Base-by-base conservation (phyloP, 1,140 invertebrate species). In the Trigoniulus corallinus region DNA sequence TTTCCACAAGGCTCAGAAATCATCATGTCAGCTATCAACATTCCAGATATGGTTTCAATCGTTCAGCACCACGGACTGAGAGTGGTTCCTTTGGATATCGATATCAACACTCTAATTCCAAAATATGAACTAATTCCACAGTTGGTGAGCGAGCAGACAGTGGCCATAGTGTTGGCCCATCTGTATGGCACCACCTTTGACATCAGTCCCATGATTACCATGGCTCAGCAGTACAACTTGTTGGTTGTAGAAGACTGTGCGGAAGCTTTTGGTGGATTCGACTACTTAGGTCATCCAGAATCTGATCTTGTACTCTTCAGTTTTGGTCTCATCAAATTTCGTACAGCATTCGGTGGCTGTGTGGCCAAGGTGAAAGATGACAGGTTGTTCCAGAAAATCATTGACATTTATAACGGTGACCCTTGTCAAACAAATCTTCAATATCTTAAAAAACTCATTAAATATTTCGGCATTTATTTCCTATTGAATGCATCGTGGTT, bases 11-110 rank as follows among this genome's bases (percentile, higher is more conserved):
- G 62, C 23, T 66, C 65, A 47, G 66, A 69, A 53, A 55, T 69
- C 41, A 66, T 69, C 24, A 64, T 69, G 61, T 63, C 66, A 13
- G 67, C 67, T 37, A 60, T 69, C 10, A 69, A 68, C 52, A 69
- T 69, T 55, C 66, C 64, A 7, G 61, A 62, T 51, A 66, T 69
- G 61, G 53, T 60, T 4, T 40, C 50, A n/a, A 61, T 69, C 46
- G 54, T 66, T 2, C 54, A 53, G 43, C 56, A 62, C 43, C 66
- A 69, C 54, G 54, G 57, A 18, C 52, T 68, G 0, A 59, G 59
- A 48, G 48, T 67, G 3, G 58, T 68, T 23, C 62, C 66, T 1
- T 49, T 62, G 10, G 67, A 69, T 55, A 52, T 69, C 4, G 53
- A 57, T 43, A 58, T 67, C n/a, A 62, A 65, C 25, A 65, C 62